phyloP scores from a whole-genome alignment of 2,113 vertebrate species.

The Phalacrocorax pelagicus region DNA sequence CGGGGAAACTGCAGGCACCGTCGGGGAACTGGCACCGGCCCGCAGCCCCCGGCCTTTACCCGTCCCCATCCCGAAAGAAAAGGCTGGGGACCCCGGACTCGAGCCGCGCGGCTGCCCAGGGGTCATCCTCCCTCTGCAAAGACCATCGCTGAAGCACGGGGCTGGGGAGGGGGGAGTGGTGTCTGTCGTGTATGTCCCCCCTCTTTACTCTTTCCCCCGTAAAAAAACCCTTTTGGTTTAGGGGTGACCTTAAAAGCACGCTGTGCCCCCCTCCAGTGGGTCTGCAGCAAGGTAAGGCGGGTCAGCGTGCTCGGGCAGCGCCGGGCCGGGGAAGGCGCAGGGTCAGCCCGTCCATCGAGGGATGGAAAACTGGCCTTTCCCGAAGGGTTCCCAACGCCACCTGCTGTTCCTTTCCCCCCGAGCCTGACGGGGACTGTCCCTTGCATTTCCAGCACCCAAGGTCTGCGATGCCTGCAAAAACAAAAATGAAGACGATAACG shows the following conservation, averaged over 20 bases:
- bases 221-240: not conserved
- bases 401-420: slow-evolving; percentile 61
- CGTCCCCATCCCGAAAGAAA: not conserved
- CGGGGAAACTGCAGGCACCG: not conserved
- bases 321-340: not conserved
- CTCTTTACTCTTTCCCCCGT: not conserved
- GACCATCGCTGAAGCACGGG: not conserved
- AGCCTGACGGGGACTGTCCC: slow-evolving; percentile 18
- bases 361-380: not conserved
- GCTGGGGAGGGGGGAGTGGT: not conserved
- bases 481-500: slow-evolving; percentile 93
- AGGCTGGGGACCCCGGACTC: too few species aligned
- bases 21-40: not conserved
- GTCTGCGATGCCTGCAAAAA: slow-evolving; percentile 96
- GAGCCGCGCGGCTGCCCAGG: not conserved
- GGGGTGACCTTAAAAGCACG: not conserved
- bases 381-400: slow-evolving; percentile 50
- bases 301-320: not conserved
- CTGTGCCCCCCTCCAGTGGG: not conserved
- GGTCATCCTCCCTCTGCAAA: not conserved
- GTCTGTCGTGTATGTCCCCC: not conserved
- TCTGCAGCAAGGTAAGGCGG: not conserved
- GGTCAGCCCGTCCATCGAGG: not conserved
- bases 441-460: slow-evolving; percentile 83
- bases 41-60: not conserved